Evolutionary conservation across 1,140 invertebrate species (phyloP).

Genomic region (Papilio glaucus): DNA sequence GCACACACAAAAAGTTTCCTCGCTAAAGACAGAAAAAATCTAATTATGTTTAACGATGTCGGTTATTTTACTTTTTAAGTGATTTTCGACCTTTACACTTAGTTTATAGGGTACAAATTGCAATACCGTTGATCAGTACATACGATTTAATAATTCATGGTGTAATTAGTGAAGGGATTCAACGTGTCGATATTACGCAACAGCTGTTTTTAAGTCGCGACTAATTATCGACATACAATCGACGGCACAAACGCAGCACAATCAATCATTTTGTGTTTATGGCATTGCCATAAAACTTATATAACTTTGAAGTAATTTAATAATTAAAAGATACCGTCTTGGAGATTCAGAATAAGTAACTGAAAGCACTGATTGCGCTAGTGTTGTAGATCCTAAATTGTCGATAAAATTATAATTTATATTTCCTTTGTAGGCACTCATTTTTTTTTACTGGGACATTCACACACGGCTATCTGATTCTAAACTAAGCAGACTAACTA

Average conservation of each 20-base stretch:
- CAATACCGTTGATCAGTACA: not conserved
- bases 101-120: not conserved
- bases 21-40: not conserved
- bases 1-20: too few species aligned
- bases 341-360: not conserved
- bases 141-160: not conserved
- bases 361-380: not conserved
- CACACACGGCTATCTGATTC: too few species aligned
- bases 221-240: constrained; percentile 49
- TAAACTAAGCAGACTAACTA: too few species aligned
- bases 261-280: constrained; percentile 48
- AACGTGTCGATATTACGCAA: constrained; percentile 38
- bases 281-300: constrained; percentile 9
- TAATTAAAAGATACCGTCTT: not conserved
- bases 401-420: too few species aligned
- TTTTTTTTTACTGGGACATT: too few species aligned
- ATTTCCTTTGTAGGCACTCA: too few species aligned
- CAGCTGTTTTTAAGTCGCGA: constrained; percentile 36
- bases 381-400: not conserved
- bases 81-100: constrained; percentile 14
- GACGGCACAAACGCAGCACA: constrained; percentile 45
- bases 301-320: not conserved
- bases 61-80: not conserved
- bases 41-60: not conserved
- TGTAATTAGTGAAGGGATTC: constrained; percentile 43